A percentile compares a stretch with the other conserved stretches of the same genome.
phyloP scores from a whole-genome alignment of 2,113 vertebrate species.

The Hippocampus comes region DNA sequence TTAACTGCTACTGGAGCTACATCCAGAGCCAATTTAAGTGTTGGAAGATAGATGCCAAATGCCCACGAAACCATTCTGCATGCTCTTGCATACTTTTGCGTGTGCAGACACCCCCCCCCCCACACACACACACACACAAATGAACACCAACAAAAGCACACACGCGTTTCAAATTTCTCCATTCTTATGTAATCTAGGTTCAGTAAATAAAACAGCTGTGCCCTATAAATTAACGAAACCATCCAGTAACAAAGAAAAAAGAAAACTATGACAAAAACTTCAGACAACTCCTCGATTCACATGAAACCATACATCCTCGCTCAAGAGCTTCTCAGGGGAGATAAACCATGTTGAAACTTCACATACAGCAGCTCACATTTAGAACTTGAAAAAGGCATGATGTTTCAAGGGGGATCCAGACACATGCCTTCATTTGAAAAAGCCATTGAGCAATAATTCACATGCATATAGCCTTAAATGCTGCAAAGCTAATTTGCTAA shows the following conservation, averaged over 20 bases:
- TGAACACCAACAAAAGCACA: conserved; percentile 6
- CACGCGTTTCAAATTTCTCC: conserved; percentile 53
- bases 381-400: too few relatives aligned
- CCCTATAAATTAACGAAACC: conserved; percentile 8
- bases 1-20: conserved; percentile 31
- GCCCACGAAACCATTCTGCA: conserved; percentile 27
- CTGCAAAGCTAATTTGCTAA: conserved; percentile 47
- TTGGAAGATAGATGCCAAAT: conserved; percentile 50
- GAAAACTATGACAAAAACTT: conserved; percentile 21
- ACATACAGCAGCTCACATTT: too few relatives aligned
- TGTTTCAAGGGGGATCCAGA: background rate
- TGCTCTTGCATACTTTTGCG: background rate
- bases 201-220: conserved; percentile 68
- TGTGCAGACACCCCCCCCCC: conserved; percentile 20
- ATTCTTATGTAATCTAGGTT: conserved; percentile 67
- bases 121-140: conserved; percentile 33
- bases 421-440: too few relatives aligned
- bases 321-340: background rate
- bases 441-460: conserved; percentile 39
- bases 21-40: conserved; percentile 53
- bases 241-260: conserved; percentile 13
- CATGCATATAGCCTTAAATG: conserved; percentile 52
- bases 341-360: too few relatives aligned
- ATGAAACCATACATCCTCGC: background rate
- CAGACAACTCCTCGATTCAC: background rate